A percentile compares a stretch with the other conserved stretches of the same genome.
Conservation (phyloP, 1,140 invertebrate species). For the Sitobion miscanthi region DNA sequence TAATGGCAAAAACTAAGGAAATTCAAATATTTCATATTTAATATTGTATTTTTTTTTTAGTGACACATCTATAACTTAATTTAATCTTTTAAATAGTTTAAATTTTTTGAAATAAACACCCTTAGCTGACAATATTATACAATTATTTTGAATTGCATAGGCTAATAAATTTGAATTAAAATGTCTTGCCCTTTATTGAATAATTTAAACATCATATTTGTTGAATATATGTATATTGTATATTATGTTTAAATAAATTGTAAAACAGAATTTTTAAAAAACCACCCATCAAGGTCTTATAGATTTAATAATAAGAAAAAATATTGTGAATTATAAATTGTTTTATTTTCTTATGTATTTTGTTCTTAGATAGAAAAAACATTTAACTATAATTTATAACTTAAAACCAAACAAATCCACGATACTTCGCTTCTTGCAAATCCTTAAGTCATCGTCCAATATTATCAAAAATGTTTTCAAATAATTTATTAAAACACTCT, state of each 20-base stretch:
- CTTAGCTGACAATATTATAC: not conserved
- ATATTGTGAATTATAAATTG: not conserved
- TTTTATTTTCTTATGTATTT: not conserved
- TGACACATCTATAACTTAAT: too few relatives aligned
- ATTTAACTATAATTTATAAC: not conserved
- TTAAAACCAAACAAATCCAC: not conserved
- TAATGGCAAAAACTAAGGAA: too few relatives aligned
- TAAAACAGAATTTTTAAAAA: not conserved
- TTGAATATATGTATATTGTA: too few relatives aligned
- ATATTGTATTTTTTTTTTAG: too few relatives aligned
- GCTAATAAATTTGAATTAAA: not conserved
- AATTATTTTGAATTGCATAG: not conserved
- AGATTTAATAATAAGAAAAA: conserved; percentile 12
- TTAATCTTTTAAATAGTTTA: too few relatives aligned
- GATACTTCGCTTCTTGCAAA: not conserved
- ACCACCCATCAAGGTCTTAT: not conserved
- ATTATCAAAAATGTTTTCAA: not conserved
- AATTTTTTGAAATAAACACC: too few relatives aligned
- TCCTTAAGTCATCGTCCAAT: not conserved
- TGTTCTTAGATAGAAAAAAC: not conserved
- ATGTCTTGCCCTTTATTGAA: not conserved
- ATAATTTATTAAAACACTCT: not conserved
- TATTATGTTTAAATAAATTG: not conserved
- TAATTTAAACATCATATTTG: not conserved
- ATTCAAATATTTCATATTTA: too few relatives aligned